Base-by-base conservation (phyloP, 1,140 invertebrate genomes). In the Thaumetopoea pityocampa region DNA sequence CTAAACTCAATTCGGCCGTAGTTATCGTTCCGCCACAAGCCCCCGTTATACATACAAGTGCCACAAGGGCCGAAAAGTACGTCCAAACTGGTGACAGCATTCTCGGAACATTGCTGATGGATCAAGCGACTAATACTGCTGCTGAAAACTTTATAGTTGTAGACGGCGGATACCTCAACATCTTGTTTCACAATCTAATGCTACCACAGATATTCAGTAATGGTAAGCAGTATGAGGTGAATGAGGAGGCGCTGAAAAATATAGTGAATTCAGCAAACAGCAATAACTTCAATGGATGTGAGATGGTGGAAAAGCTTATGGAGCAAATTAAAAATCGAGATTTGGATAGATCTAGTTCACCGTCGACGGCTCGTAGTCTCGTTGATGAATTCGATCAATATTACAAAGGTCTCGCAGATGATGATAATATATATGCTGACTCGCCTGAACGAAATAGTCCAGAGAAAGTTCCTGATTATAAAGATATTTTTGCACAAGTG, bases 151-250 rank as follows among this genome's bases (percentile, higher is more conserved):
- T 67, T 29, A 57, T 84, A 3, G 55, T 61, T 1, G 80, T 84
- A 5, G 80, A 84, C 29, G 80, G 80, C 6, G 63, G 73, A n/a
- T 84, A 80, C 26, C 49, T 84, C 2, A 84, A 84, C 30, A 84
- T 84, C 15, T 35, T 84, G 5, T 84, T 84, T 29, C 67, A 72
- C 5, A 74, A 80, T 51, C 38, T 84, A 3, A 63, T 61, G 5
- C 16, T 72, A 4, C 74, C 80, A 0, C 61, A 73, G 42, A 84
- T 84, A 20, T 84, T 84, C 41, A 81, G 74, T 29, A 49, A 48
- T 20, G 69, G 65, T 0, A 84, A 77, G 49, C 69, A 76, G 16
- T 84, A 84, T 33, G 77, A 84, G 38, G 77, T 84, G 0, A 84
- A 84, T 27, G 76, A 84, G 30, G 74, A 81, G 23, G 77, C 77